Conservation (phyloP, 2,888 invertebrate genomes). For the Eilema griseolum region DNA sequence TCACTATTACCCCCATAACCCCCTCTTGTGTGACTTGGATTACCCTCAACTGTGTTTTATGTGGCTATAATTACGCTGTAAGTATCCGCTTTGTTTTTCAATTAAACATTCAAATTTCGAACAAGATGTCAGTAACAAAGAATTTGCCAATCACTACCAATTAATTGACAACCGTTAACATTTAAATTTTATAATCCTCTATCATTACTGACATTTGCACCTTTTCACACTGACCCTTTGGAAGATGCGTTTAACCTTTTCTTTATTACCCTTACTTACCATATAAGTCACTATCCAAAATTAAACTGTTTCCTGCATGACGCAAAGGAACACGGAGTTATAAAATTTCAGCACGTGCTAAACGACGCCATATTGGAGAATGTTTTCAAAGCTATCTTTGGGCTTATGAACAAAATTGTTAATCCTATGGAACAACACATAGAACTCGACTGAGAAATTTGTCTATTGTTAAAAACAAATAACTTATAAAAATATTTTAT, state of each 20-base stretch:
- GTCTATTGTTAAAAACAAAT: neutral
- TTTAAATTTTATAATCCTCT: neutral
- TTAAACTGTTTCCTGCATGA: conserved; percentile 39
- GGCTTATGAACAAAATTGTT: conserved; percentile 24
- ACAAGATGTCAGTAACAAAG: conserved; percentile 24
- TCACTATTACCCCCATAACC: conserved; percentile 47
- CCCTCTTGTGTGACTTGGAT: conserved; percentile 73
- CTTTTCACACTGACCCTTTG: conserved; percentile 6
- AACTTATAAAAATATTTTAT: neutral
- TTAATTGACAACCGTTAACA: conserved; percentile 10
- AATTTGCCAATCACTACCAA: conserved; percentile 14
- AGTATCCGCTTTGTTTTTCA: conserved; percentile 71
- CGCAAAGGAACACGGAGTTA: conserved; percentile 28
- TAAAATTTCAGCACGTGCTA: conserved; percentile 39
- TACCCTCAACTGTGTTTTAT: conserved; percentile 66
- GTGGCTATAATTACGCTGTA: conserved; percentile 76
- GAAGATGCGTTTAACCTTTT: conserved; percentile 10
- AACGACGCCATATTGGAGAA: conserved; percentile 30
- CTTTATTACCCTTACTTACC: conserved; percentile 18
- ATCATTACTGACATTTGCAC: neutral
- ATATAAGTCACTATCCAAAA: conserved; percentile 36
- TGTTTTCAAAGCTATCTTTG: conserved; percentile 38
- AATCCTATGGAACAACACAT: conserved; percentile 16
- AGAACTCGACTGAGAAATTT: conserved; percentile 3
- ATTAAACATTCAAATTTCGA: conserved; percentile 21